phyloP scores from a whole-genome alignment of 2,797 vertebrate species.

The Thunnus albacares region DNA sequence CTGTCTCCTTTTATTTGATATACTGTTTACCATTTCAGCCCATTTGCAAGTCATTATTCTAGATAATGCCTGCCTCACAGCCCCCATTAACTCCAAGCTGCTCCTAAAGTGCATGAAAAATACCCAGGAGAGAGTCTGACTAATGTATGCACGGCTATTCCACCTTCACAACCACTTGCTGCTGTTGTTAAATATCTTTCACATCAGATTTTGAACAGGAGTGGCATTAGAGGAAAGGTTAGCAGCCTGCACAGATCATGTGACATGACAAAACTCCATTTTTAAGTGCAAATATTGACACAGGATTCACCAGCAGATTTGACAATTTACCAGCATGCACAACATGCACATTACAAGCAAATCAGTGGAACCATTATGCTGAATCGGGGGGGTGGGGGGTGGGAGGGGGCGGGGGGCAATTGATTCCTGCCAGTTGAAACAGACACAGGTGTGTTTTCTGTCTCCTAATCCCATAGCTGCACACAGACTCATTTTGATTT shows the following conservation, averaged over 20 bases:
- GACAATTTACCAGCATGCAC: slow-evolving; percentile 32
- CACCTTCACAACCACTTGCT: slow-evolving; percentile 37
- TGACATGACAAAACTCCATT: slow-evolving; percentile 19
- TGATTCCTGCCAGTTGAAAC: slow-evolving; percentile 8
- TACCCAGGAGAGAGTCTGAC: slow-evolving; percentile 31
- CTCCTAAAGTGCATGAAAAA: slow-evolving; percentile 58
- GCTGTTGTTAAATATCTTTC: slow-evolving; percentile 44
- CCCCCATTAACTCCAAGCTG: slow-evolving; percentile 56
- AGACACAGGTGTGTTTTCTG: slow-evolving; percentile 35
- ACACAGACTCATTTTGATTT: slow-evolving; percentile 3
- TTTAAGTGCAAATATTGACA: slow-evolving; percentile 39
- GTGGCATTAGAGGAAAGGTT: background rate
- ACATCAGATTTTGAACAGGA: slow-evolving; percentile 13
- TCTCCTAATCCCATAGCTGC: background rate
- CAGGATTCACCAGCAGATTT: background rate
- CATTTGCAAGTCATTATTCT: slow-evolving; percentile 64
- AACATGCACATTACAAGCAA: slow-evolving; percentile 13
- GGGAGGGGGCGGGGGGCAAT: no score
- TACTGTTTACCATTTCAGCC: slow-evolving; percentile 57
- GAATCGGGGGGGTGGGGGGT: background rate
- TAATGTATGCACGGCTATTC: slow-evolving; percentile 36
- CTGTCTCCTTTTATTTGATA: slow-evolving; percentile 58
- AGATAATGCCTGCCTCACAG: slow-evolving; percentile 47
- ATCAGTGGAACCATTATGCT: slow-evolving; percentile 7
- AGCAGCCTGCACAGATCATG: slow-evolving; percentile 1